phyloP scores from a whole-genome alignment of 2,797 vertebrate genomes.

The Microctenopoma lineatum region DNA sequence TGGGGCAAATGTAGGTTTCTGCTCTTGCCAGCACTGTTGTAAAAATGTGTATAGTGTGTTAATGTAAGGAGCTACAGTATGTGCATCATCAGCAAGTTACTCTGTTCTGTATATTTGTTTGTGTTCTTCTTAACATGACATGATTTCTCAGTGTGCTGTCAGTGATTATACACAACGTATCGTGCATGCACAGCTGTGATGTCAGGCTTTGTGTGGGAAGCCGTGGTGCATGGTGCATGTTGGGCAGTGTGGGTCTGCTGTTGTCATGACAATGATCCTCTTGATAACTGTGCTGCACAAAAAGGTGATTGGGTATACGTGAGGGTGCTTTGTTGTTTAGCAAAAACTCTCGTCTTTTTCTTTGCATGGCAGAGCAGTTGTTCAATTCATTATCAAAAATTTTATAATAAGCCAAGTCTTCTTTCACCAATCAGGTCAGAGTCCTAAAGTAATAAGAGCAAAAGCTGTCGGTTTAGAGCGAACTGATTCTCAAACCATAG shows the following conservation, averaged over 20 bases:
- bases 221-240: slow-evolving; percentile 83
- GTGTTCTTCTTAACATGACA: slow-evolving; percentile 36
- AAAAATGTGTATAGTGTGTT: slow-evolving; percentile 28
- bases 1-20: not conserved
- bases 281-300: slow-evolving; percentile 51
- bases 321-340: slow-evolving; percentile 46
- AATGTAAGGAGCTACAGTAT: slow-evolving; percentile 10
- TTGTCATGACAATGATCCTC: slow-evolving; percentile 79
- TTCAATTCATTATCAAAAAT: slow-evolving; percentile 73
- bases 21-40: slow-evolving; percentile 9
- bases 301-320: slow-evolving; percentile 41
- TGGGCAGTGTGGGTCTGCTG: slow-evolving; percentile 65
- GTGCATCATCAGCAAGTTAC: slow-evolving; percentile 10
- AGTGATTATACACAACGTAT: slow-evolving; percentile 55
- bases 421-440: slow-evolving; percentile 97
- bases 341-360: slow-evolving; percentile 52
- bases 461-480: slow-evolving; percentile 98
- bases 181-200: slow-evolving; percentile 78
- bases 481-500: slow-evolving; percentile 99
- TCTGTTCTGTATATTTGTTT: slow-evolving; percentile 21
- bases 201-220: slow-evolving; percentile 78
- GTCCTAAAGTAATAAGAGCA: slow-evolving; percentile 99
- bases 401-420: slow-evolving; percentile 94
- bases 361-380: slow-evolving; percentile 79
- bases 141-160: slow-evolving; percentile 54